Evolutionary conservation across 2,888 invertebrate genomes (phyloP), one percentile per base, ranked within the genome.

Genomic region (Stenolophus ochropezus): DNA sequence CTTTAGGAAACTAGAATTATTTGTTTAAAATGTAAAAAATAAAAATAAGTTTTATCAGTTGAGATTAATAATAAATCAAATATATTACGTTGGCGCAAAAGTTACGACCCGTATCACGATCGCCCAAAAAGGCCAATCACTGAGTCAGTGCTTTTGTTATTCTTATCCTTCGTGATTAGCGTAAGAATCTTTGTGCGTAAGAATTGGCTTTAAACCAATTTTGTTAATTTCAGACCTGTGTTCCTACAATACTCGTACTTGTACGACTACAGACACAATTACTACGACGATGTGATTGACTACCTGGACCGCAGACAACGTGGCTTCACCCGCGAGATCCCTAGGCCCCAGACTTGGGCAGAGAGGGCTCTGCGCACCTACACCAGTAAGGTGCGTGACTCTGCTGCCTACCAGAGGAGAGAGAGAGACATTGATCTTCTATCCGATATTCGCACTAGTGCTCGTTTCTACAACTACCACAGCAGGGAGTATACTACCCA

Each of bases 211-310:
- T 16, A 73, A 73, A 80, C 47, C 51, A 81, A 74, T 25, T 81
- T 73, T 74, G 2, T 61, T 23, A 21, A 61, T 61, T 61, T 18
- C 90, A 94, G 94, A 88, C 96, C 96, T 18, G 93, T 93, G 88
- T 94, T 94, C 90, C 92, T 95, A 56, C 95, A 95, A 87, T 96
- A 96, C 91, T 93, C 91, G 87, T 96, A 96, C 88, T 91, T 96
- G 88, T 95, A 94, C 90, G 94, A 96, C 89, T 96, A 96, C 90
- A 93, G 94, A 90, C 93, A 93, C 89, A 96, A 95, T 90, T 96
- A 96, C 89, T 96, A 96, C 89, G 93, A 96, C 87, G 96, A 96
- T 87, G 94, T 95, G 83, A 95, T 96, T 88, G 93, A 94, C 87
- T 96, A 94, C 90, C 89, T 96, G 89, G 94, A 96, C 88, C 93